Conservation (phyloP, 2,113 vertebrate species). For the Xenopus borealis region DNA sequence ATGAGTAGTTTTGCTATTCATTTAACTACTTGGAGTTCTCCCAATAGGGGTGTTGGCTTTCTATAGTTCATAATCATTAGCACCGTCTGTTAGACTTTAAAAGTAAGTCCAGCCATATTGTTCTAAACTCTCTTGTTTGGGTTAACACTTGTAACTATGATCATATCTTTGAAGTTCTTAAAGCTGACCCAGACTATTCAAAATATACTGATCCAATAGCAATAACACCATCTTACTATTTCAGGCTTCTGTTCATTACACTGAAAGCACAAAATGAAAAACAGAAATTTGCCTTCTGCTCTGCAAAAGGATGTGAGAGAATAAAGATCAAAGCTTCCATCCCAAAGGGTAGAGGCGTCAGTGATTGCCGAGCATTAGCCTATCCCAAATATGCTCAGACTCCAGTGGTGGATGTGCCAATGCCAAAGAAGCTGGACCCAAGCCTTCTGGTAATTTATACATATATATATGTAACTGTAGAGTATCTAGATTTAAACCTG, state of each 20-base stretch:
- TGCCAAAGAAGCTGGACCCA: slow-evolving; percentile 78
- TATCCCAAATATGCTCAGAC: slow-evolving; percentile 82
- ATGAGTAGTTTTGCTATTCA: too few species aligned
- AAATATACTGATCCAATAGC: too few species aligned
- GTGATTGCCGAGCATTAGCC: slow-evolving; percentile 78
- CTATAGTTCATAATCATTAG: too few species aligned
- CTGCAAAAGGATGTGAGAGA: slow-evolving; percentile 85
- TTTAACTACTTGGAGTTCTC: too few species aligned
- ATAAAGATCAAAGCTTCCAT: slow-evolving; percentile 84
- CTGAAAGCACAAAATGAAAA: slow-evolving; percentile 81
- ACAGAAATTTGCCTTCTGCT: slow-evolving; percentile 89
- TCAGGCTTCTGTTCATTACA: slow-evolving; percentile 89
- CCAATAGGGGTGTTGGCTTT: too few species aligned
- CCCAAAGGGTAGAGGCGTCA: slow-evolving; percentile 72
- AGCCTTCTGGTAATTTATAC: slow-evolving; percentile 67
- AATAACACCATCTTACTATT: neutral
- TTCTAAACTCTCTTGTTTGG: too few species aligned
- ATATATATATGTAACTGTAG: slow-evolving; percentile 14
- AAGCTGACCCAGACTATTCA: too few species aligned
- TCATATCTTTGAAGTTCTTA: too few species aligned
- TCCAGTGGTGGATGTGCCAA: slow-evolving; percentile 81
- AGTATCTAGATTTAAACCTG: too few species aligned
- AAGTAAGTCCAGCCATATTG: too few species aligned
- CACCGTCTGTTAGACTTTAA: too few species aligned
- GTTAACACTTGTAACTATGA: too few species aligned